These are phyloP conservation scores for Ostrea denselamellosa DNA, from an alignment of 1,140 invertebrate species.

Conservation along the genomic window DNA sequence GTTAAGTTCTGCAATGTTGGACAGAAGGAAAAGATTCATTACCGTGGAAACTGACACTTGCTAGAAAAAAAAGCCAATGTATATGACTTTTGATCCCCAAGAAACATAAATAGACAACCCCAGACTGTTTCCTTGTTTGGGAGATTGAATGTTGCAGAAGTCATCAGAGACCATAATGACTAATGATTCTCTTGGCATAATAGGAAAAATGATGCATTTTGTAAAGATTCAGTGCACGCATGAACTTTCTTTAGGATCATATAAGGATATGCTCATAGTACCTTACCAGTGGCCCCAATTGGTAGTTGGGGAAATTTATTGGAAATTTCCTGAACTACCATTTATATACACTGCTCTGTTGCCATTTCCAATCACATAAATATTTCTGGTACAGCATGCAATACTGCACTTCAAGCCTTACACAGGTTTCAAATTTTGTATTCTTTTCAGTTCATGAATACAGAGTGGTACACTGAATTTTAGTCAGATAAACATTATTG, in stretches of 20 bases:
- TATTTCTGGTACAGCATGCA: background rate
- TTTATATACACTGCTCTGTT: background rate
- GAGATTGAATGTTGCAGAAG: conserved; percentile 28
- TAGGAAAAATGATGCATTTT: conserved; percentile 14
- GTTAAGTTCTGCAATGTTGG: background rate
- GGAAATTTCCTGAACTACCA: background rate
- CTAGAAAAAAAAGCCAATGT: conserved; percentile 2
- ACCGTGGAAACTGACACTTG: conserved; percentile 12
- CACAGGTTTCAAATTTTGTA: background rate
- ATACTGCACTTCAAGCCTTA: background rate
- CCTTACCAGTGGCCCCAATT: background rate
- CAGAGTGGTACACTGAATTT: background rate
- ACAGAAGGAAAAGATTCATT: conserved; percentile 20
- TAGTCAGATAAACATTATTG: background rate
- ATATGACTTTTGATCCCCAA: conserved; percentile 22
- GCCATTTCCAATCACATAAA: background rate
- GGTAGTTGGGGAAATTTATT: background rate
- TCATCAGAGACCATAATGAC: conserved; percentile 31
- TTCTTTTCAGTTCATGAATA: background rate
- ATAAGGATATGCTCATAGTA: background rate
- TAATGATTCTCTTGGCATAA: conserved; percentile 31
- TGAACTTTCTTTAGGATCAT: background rate
- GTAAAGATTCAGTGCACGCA: conserved; percentile 4
- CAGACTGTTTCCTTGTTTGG: conserved; percentile 19
- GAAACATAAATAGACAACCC: conserved; percentile 1